Evolutionary conservation across 2,113 vertebrate species (phyloP).

Genomic region (Platichthys flesus): DNA sequence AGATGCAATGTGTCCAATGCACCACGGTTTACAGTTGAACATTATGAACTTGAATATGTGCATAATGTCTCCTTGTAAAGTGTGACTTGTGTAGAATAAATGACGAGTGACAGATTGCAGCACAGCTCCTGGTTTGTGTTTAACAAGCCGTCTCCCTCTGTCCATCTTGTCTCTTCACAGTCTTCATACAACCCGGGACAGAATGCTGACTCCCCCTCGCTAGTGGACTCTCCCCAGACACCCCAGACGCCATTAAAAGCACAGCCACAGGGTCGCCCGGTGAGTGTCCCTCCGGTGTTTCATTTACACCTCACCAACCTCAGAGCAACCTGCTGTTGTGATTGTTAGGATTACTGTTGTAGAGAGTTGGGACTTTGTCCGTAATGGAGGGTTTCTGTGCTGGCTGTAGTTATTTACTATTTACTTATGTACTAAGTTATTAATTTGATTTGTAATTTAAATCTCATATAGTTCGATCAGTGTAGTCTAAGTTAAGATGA

Average conservation of each 20-base stretch:
- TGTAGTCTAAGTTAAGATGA: too few species aligned
- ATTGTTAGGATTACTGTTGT: constrained; percentile 1
- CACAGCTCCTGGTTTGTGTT: background rate
- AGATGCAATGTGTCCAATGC: too few species aligned
- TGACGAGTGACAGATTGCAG: constrained; percentile 1
- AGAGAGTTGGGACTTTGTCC: background rate
- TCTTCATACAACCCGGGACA: constrained; percentile 94
- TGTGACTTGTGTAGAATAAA: too few species aligned
- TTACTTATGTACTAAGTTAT: too few species aligned
- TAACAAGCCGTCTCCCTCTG: constrained; percentile 4
- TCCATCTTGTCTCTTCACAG: constrained; percentile 68
- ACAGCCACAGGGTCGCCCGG: constrained; percentile 94
- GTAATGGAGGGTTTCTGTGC: too few species aligned
- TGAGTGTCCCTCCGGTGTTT: constrained; percentile 79
- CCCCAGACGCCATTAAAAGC: constrained; percentile 90
- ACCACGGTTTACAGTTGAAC: too few species aligned
- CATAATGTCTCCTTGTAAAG: too few species aligned
- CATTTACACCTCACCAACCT: constrained; percentile 1
- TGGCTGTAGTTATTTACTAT: too few species aligned
- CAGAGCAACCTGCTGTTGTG: background rate
- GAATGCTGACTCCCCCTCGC: constrained; percentile 91
- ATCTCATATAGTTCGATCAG: too few species aligned
- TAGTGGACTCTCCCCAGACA: constrained; percentile 93
- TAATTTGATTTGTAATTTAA: too few species aligned
- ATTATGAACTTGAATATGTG: too few species aligned